Conservation (phyloP, 2,113 vertebrate genomes). For the Rana temporaria region DNA sequence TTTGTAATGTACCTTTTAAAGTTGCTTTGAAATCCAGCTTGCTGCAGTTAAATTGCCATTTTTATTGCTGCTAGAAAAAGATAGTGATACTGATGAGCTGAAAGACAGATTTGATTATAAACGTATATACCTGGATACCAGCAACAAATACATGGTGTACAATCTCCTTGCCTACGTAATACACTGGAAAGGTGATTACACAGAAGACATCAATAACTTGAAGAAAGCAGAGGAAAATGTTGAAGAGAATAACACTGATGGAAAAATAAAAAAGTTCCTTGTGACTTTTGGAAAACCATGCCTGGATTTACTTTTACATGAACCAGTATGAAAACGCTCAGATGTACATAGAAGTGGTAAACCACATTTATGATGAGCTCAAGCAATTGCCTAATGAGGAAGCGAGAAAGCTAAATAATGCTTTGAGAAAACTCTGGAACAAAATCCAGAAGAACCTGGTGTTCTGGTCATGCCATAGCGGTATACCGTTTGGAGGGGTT, state of each 20-base stretch:
- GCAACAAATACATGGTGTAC: conserved; percentile 60
- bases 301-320: conserved; percentile 78
- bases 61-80: neutral
- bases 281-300: conserved; percentile 80
- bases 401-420: conserved; percentile 67
- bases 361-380: conserved; percentile 60
- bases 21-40: neutral
- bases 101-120: conserved; percentile 68
- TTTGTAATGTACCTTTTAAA: neutral
- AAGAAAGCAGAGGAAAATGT: conserved; percentile 70
- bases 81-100: conserved; percentile 65
- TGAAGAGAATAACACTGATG: conserved; percentile 52
- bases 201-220: conserved; percentile 71
- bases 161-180: conserved; percentile 77
- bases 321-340: conserved; percentile 63
- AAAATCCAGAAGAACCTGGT: conserved; percentile 72
- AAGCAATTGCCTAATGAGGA: conserved; percentile 43
- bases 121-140: conserved; percentile 56
- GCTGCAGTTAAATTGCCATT: conserved; percentile 17
- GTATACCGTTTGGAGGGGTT: conserved; percentile 67
- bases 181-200: conserved; percentile 68
- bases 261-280: conserved; percentile 64
- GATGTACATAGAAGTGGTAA: conserved; percentile 68
- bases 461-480: conserved; percentile 70
- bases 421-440: conserved; percentile 73